phyloP scores from a whole-genome alignment of 1,140 invertebrate species.

The Pogonomyrmex californicus region DNA sequence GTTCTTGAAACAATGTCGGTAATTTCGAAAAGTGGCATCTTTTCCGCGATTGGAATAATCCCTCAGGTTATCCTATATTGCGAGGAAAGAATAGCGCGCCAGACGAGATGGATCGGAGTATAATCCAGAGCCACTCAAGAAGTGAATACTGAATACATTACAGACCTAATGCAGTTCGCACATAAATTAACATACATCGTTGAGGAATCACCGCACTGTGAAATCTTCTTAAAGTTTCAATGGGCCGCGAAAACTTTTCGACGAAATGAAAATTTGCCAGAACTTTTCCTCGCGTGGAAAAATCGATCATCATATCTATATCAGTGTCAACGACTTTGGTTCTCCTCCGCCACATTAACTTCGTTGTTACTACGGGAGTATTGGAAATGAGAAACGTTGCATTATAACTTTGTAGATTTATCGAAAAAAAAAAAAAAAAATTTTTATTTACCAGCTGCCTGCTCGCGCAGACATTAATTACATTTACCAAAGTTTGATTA shows the following conservation, averaged over 20 bases:
- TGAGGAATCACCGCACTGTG: conserved; percentile 60
- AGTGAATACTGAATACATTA: conserved; percentile 76
- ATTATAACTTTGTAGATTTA: background rate
- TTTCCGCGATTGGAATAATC: conserved; percentile 24
- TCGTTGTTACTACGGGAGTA: conserved; percentile 12
- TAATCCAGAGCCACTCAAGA: conserved; percentile 58
- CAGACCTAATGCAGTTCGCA: conserved; percentile 72
- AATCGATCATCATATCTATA: conserved; percentile 53
- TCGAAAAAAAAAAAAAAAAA: background rate
- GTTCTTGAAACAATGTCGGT: background rate
- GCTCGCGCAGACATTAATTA: background rate
- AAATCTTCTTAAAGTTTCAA: conserved; percentile 76
- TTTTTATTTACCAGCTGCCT: background rate
- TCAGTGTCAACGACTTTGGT: conserved; percentile 11
- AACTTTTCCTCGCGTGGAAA: conserved; percentile 43
- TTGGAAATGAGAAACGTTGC: background rate
- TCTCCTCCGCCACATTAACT: background rate
- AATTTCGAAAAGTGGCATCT: conserved; percentile 4
- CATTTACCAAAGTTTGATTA: background rate
- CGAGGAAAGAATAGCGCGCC: conserved; percentile 3
- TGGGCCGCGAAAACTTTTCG: conserved; percentile 74
- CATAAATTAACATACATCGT: conserved; percentile 76
- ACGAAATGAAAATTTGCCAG: conserved; percentile 75
- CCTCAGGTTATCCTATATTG: background rate
- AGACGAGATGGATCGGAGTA: conserved; percentile 47